Percentiles rank a stretch among this genome's conserved stretches.
Conservation (phyloP, 1,140 invertebrate genomes). For the Drosophila littoralis region DNA sequence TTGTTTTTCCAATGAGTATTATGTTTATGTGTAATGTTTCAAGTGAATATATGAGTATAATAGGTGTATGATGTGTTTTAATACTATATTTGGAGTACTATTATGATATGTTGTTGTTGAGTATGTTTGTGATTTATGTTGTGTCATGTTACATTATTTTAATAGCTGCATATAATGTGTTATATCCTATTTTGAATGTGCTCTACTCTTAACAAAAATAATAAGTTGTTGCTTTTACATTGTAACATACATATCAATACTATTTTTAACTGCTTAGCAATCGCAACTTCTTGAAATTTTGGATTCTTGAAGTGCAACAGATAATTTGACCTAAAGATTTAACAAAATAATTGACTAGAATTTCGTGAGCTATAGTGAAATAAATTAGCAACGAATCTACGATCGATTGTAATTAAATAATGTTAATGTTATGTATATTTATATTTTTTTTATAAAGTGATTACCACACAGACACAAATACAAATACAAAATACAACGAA, state of each 20-base stretch:
- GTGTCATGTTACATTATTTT: neutral
- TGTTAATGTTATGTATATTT: slow-evolving; percentile 25
- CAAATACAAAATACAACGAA: slow-evolving; percentile 43
- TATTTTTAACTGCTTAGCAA: slow-evolving; percentile 4
- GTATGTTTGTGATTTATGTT: slow-evolving; percentile 7
- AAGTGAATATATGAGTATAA: neutral
- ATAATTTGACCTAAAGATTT: slow-evolving; percentile 2
- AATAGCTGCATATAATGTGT: slow-evolving; percentile 27
- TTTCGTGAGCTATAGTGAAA: slow-evolving; percentile 12
- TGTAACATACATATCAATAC: slow-evolving; percentile 13
- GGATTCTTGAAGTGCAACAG: slow-evolving; percentile 46
- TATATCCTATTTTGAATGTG: slow-evolving; percentile 8
- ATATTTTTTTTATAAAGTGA: slow-evolving; percentile 20
- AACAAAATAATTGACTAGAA: slow-evolving; percentile 12
- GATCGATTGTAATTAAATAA: slow-evolving; percentile 1
- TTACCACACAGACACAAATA: slow-evolving; percentile 47
- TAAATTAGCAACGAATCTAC: slow-evolving; percentile 24
- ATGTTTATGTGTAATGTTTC: slow-evolving; percentile 2
- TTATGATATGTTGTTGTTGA: neutral
- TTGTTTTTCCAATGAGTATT: neutral
- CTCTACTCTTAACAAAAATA: slow-evolving; percentile 26
- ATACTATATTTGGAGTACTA: neutral
- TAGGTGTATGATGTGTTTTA: neutral
- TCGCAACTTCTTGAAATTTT: slow-evolving; percentile 3
- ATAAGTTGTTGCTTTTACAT: slow-evolving; percentile 1